phyloP scores from a whole-genome alignment of 2,888 invertebrate genomes.

The Trichopria drosophilae region DNA sequence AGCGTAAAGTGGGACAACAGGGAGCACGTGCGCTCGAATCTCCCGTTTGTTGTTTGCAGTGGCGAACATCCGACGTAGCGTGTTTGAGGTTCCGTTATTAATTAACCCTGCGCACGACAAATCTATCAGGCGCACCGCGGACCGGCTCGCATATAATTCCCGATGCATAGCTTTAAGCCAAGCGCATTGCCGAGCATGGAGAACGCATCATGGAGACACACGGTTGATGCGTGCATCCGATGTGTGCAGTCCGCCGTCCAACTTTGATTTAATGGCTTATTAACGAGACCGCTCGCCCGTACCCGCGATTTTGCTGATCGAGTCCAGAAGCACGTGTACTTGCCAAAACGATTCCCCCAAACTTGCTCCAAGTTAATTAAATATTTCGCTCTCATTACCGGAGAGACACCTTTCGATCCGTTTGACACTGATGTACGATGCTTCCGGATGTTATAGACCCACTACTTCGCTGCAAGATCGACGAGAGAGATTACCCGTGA shows the following conservation, averaged over 20 bases:
- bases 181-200: no score
- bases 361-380: constrained; percentile 11
- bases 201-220: no score
- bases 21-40: no score
- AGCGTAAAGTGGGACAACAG: no score
- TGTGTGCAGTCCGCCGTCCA: constrained; percentile 46
- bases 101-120: constrained; percentile 42
- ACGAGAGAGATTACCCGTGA: no score
- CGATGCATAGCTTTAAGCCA: constrained; percentile 37
- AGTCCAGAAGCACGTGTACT: constrained; percentile 17
- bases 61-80: not conserved
- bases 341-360: not conserved
- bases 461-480: not conserved
- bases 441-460: not conserved
- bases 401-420: not conserved
- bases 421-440: no score
- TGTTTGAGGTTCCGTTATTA: constrained; percentile 40
- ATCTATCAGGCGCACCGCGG: constrained; percentile 45
- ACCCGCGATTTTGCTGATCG: constrained; percentile 38
- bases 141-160: constrained; percentile 41
- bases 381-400: not conserved
- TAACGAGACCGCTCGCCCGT: constrained; percentile 44
- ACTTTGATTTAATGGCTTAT: constrained; percentile 53
- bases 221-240: constrained; percentile 43
- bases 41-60: no score